These are phyloP conservation scores for Nemapogon koenigi DNA, from an alignment of 2,888 invertebrate species.

Conservation along the genomic window DNA sequence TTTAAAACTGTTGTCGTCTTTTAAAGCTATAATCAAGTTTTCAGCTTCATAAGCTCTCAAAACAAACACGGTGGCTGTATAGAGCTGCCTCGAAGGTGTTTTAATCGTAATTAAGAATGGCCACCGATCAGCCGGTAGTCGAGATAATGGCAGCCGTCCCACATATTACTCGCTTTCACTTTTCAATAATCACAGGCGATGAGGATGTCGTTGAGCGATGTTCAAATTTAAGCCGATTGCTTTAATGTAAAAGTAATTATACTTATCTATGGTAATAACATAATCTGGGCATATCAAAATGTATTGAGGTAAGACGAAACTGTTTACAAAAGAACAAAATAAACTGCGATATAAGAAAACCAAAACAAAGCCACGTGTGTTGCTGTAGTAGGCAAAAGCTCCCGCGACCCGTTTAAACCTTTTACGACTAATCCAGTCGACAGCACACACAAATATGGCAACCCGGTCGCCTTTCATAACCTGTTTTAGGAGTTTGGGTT, in stretches of 20 bases:
- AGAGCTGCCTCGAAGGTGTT: conserved; percentile 27
- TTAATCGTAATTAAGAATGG: conserved; percentile 43
- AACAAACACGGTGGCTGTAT: conserved; percentile 39
- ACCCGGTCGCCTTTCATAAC: conserved; percentile 55
- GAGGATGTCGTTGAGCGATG: conserved; percentile 1
- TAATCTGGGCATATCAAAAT: too few species aligned
- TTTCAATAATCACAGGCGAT: conserved; percentile 35
- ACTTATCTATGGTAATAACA: too few species aligned
- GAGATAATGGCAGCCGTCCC: conserved; percentile 40
- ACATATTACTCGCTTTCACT: conserved; percentile 34
- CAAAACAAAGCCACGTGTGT: conserved; percentile 31
- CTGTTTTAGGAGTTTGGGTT: conserved; percentile 65
- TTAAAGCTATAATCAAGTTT: conserved; percentile 41
- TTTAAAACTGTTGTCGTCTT: too few species aligned
- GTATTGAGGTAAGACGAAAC: too few species aligned
- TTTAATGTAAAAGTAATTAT: too few species aligned
- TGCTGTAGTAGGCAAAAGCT: conserved; percentile 41
- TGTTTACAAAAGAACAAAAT: too few species aligned
- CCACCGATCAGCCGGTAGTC: conserved; percentile 37
- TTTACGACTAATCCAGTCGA: conserved; percentile 62
- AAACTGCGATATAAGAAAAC: conserved; percentile 6
- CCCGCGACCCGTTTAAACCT: conserved; percentile 55
- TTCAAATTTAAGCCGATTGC: too few species aligned
- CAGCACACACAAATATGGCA: conserved; percentile 54
- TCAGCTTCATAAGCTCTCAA: conserved; percentile 37